Evolutionary conservation across 2,113 vertebrate genomes (phyloP), one percentile per base, ranked within the genome.

Genomic region (Psilopogon haemacephalus): DNA sequence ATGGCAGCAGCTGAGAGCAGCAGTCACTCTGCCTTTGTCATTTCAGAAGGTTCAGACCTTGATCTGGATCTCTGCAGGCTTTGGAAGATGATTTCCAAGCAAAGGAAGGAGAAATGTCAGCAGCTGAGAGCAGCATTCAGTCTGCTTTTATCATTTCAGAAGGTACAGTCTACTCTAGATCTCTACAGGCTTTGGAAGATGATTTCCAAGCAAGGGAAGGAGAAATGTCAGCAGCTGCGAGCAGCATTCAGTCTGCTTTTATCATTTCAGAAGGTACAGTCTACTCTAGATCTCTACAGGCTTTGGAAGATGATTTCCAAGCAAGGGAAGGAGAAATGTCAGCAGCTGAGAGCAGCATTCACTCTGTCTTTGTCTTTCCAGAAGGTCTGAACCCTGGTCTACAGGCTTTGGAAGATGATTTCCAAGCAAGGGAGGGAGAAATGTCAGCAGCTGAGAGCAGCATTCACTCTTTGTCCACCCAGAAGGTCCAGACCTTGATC

Each of bases 401-500:
- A 9, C 20, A 6, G 71, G 59, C 8, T 73, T 54, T 65, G 59
- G 40, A 60, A 28, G 27, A 48, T 17, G 38, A 44, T 44, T 44
- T 44, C 42, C 42, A 44, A 44, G 42, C 42, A 80, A 42, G 81
- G 60, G 15, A 85, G 30, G 70, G 65, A 86, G 83, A 48, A 46
- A 65, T 30, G 18, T 8, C 6, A 2, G 40, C 8, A 3, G 13
- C 58, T 21, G 48, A 44, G 2, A 40, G 91, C 48, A 56, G 67
- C 26, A 2, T 28, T 55, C 55, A 8, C 1, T 1, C 0, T 21
- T n/a, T n/a, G n/a, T n/a, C n/a, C n/a, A n/a, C n/a, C n/a, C n/a
- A n/a, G n/a, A n/a, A n/a, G n/a, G n/a, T n/a, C n/a, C n/a, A n/a
- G n/a, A n/a, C n/a, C n/a, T n/a, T n/a, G n/a, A n/a, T n/a, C n/a